Percentiles rank a stretch among this genome's conserved stretches.
Conservation (phyloP, 2,797 vertebrate genomes). For the Synaphobranchus kaupii region DNA sequence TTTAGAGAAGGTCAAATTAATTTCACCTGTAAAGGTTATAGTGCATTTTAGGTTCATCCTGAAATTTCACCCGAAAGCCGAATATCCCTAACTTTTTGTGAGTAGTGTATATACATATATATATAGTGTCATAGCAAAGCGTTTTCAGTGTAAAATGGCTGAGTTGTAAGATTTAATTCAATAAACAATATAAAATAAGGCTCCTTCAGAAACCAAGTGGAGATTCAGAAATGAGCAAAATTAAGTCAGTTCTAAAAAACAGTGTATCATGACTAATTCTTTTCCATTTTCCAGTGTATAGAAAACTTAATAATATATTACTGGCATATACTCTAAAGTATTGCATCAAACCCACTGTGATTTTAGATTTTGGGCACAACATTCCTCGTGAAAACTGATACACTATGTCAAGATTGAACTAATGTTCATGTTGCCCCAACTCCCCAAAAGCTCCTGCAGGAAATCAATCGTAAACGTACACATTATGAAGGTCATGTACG, state of each 20-base stretch:
- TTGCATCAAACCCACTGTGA: background rate
- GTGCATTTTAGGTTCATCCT: no score
- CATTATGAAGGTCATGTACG: conserved; percentile 40
- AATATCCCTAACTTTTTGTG: no score
- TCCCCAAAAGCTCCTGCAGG: background rate
- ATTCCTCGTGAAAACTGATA: background rate
- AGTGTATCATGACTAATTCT: no score
- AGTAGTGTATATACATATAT: no score
- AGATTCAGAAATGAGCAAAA: no score
- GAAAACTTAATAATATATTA: background rate
- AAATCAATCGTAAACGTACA: conserved; percentile 36
- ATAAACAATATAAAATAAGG: background rate
- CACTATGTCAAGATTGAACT: background rate
- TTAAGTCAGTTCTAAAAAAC: no score
- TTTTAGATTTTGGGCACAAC: background rate
- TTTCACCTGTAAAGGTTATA: no score
- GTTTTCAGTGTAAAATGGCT: background rate
- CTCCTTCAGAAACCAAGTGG: no score
- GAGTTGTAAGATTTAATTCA: background rate
- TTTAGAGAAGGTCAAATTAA: no score
- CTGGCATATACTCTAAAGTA: no score
- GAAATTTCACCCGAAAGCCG: no score
- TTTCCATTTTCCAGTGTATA: background rate
- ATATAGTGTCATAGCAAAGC: background rate
- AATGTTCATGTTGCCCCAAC: background rate